These are phyloP conservation scores for Nibea albiflora DNA, from an alignment of 2,113 vertebrate species.

Conservation along the genomic window DNA sequence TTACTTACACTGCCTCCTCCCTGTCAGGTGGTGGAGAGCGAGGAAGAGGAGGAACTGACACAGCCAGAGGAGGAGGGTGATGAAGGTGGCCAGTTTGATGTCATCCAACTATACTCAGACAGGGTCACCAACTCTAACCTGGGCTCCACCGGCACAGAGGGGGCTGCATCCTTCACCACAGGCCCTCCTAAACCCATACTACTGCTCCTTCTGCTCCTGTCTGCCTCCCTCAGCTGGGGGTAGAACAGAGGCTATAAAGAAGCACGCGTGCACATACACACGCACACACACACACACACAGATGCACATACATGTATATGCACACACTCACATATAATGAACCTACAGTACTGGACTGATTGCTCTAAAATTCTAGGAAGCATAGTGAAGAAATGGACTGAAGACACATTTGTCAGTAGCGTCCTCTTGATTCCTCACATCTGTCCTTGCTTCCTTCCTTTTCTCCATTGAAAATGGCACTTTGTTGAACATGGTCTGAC, in stretches of 20 bases:
- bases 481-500: slow-evolving; percentile 44
- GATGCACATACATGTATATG: slow-evolving; percentile 3
- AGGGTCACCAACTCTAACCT: slow-evolving; percentile 76
- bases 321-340: slow-evolving; percentile 40
- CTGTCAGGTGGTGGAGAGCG: slow-evolving; percentile 69
- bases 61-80: slow-evolving; percentile 47
- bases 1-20: slow-evolving; percentile 10
- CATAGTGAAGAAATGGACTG: slow-evolving; percentile 70
- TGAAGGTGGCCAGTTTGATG: slow-evolving; percentile 67
- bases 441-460: slow-evolving; percentile 30
- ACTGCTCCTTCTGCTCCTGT: slow-evolving; percentile 66
- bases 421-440: slow-evolving; percentile 10
- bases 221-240: slow-evolving; percentile 64
- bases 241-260: slow-evolving; percentile 29
- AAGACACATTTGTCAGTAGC: slow-evolving; percentile 56
- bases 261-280: slow-evolving; percentile 7
- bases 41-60: slow-evolving; percentile 67
- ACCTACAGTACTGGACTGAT: slow-evolving; percentile 58
- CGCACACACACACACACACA: slow-evolving; percentile 31
- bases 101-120: slow-evolving; percentile 78
- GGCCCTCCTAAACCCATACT: slow-evolving; percentile 43
- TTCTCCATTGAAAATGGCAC: slow-evolving; percentile 25
- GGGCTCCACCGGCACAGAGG: slow-evolving; percentile 65
- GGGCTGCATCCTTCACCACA: not conserved
- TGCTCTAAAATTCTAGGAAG: slow-evolving; percentile 43